Evolutionary conservation across 1,140 invertebrate species (phyloP), one percentile per base, ranked within the genome.

Genomic region (Lamellibrachia luymesi): DNA sequence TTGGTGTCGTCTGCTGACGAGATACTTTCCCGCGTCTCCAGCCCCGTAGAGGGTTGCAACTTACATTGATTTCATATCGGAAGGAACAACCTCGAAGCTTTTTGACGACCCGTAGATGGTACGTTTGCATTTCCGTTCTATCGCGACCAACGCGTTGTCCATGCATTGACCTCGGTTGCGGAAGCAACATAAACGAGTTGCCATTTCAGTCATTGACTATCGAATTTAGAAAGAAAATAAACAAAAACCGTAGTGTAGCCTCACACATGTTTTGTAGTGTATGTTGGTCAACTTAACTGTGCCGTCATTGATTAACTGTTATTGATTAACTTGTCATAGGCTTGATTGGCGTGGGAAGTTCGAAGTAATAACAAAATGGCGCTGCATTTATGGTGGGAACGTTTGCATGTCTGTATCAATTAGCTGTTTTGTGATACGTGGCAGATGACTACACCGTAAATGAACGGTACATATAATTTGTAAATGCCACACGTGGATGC

Each of bases 1-100:
- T 80, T 2, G 8, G 64, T 80, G 64, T 80, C 64, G 13, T 10
- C 64, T 10, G 64, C 64, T 80, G 64, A 80, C 13, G 64, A 80
- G 64, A 80, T 80, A 80, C 64, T 80, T 80, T 80, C 64, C 64
- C 64, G 64, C 64, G 64, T 80, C 64, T 80, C 64, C 64, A 80
- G 64, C 64, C 64, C 64, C 64, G 64, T 80, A 17, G 64, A 80
- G 64, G 64, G 64, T 80, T 80, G 64, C 64, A 80, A 80, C 64
- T 80, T 80, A 22, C 64, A 80, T 22, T 80, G 64, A 80, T 22
- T 80, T 80, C 64, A 80, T 80, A 80, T 80, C 64, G 64, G 64
- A 80, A 80, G 64, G 64, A 80, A 80, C 64, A 80, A 80, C 64
- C 64, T 17, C 64, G 13, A 80, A 80, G 64, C 64, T 80, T 80